These are phyloP conservation scores for Gymnocephalus cernua DNA, from an alignment of 2,113 vertebrate genomes.

Conservation along the genomic window DNA sequence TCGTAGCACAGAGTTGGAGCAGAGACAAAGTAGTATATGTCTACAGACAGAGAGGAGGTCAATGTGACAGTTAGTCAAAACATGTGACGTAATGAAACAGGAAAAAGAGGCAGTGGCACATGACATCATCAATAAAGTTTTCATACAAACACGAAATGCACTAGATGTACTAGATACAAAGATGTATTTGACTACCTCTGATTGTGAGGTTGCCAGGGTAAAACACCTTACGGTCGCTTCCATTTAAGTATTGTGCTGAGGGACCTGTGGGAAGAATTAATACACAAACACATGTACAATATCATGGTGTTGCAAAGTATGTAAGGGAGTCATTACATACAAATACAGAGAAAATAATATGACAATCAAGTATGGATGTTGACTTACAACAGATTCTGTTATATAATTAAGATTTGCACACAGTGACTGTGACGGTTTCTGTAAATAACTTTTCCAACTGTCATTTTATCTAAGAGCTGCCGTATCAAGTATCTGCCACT, in stretches of 20 bases:
- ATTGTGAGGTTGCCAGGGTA: conserved; percentile 92
- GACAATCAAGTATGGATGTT: background rate
- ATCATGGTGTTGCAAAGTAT: background rate
- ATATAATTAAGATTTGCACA: background rate
- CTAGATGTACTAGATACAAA: too few relatives aligned
- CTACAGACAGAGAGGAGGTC: conserved; percentile 71
- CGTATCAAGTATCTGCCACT: conserved; percentile 35
- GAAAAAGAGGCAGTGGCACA: background rate
- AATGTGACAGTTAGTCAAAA: background rate
- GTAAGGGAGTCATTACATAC: background rate
- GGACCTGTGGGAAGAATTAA: conserved; percentile 73
- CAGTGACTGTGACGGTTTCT: background rate
- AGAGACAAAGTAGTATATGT: conserved; percentile 91
- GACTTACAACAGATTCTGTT: background rate
- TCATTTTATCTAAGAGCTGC: conserved; percentile 11
- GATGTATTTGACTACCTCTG: conserved; percentile 77
- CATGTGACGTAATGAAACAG: background rate
- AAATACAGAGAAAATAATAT: background rate
- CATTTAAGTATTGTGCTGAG: conserved; percentile 60
- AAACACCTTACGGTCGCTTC: conserved; percentile 71
- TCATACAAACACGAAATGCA: background rate
- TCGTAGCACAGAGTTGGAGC: conserved; percentile 94
- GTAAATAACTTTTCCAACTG: background rate
- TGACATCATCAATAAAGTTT: background rate
- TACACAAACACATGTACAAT: background rate